These are phyloP conservation scores for Spea multiplicata DNA, from an alignment of 2,113 vertebrate genomes.

Conservation along the genomic window DNA sequence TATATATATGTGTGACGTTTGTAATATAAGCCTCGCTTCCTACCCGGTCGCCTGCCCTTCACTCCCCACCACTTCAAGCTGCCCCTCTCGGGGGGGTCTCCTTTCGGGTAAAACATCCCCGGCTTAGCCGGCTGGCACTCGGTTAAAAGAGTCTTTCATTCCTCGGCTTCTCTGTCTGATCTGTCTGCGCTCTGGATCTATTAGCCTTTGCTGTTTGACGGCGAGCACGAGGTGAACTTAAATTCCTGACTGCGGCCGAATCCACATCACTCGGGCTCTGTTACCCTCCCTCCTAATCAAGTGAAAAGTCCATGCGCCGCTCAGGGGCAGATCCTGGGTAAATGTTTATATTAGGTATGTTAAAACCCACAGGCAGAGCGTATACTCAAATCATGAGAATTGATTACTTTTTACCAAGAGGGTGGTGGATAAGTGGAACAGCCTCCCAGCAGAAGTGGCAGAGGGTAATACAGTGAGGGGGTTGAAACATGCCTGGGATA, in stretches of 20 bases:
- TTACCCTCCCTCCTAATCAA: constrained; percentile 15
- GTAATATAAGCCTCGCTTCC: background rate
- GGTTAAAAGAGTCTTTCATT: constrained; percentile 43
- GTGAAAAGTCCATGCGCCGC: background rate
- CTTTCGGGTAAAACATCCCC: constrained; percentile 12
- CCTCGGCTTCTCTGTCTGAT: constrained; percentile 11
- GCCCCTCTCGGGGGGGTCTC: background rate
- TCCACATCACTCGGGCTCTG: constrained; percentile 30
- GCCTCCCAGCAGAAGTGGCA: no score
- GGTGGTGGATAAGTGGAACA: no score
- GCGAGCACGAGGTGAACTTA: constrained; percentile 32
- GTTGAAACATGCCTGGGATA: no score
- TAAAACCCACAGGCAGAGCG: no score
- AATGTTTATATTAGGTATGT: background rate
- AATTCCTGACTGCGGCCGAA: constrained; percentile 4
- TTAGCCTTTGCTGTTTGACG: constrained; percentile 34
- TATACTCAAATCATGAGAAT: no score
- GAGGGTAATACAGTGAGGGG: no score
- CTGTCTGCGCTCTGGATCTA: constrained; percentile 29
- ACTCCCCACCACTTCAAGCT: constrained; percentile 26
- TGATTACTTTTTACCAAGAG: no score
- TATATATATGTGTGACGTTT: no score
- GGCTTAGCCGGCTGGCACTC: constrained; percentile 25
- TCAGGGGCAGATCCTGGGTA: background rate
- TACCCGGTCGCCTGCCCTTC: constrained; percentile 5